phyloP scores from a whole-genome alignment of 2,797 vertebrate species.

The Mus caroli region DNA sequence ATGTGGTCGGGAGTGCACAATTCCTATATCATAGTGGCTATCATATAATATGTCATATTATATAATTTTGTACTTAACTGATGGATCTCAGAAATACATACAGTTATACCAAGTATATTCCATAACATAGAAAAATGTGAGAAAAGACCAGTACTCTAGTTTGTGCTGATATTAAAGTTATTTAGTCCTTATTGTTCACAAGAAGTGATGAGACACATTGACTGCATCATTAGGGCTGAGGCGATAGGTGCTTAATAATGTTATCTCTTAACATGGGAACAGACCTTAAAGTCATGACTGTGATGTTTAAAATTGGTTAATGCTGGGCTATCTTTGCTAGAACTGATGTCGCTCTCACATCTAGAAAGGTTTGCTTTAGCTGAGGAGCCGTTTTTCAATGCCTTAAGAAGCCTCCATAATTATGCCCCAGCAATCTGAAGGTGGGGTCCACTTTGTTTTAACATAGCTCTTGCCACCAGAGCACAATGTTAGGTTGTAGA shows the following conservation, averaged over 20 bases:
- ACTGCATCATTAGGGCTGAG: neutral
- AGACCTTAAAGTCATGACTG: neutral
- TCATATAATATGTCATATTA: neutral
- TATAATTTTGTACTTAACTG: neutral
- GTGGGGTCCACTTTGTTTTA: slow-evolving; percentile 12
- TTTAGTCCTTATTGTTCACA: neutral
- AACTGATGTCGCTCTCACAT: neutral
- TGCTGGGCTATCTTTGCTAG: neutral
- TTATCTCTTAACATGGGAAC: neutral
- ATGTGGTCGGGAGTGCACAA: neutral
- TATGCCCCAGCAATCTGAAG: neutral
- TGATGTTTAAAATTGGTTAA: neutral
- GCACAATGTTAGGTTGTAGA: neutral
- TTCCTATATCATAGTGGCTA: neutral
- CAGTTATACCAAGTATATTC: slow-evolving; percentile 14
- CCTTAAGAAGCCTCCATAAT: slow-evolving; percentile 3
- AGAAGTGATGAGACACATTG: slow-evolving; percentile 1
- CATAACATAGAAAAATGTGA: neutral
- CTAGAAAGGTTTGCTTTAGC: slow-evolving; percentile 39
- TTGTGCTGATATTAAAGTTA: slow-evolving; percentile 37
- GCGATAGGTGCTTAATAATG: neutral
- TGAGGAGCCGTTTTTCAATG: slow-evolving; percentile 33
- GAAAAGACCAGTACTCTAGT: neutral
- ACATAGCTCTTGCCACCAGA: neutral
- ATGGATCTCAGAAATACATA: neutral